These are phyloP conservation scores for Peucedramus taeniatus DNA, from an alignment of 2,113 vertebrate genomes.

Conservation along the genomic window DNA sequence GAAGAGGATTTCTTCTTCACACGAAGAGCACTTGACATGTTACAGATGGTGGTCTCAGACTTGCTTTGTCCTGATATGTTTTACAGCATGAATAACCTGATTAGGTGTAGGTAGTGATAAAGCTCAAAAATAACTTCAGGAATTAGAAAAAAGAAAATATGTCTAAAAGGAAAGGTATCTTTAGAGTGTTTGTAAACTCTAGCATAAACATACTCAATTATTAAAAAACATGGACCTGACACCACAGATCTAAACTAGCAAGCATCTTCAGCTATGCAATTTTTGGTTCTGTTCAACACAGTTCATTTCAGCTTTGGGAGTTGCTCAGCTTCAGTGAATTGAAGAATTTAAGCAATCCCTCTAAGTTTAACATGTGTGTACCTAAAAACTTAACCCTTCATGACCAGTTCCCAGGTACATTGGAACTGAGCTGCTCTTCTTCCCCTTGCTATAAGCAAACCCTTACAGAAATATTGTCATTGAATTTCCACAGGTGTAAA, in stretches of 20 bases:
- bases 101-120: background rate
- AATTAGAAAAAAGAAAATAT: background rate
- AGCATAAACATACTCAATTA: background rate
- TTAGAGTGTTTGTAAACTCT: background rate
- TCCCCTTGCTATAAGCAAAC: background rate
- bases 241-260: background rate
- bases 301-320: background rate
- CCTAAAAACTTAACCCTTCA: background rate
- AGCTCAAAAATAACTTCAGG: background rate
- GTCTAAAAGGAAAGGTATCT: background rate
- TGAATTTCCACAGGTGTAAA: background rate
- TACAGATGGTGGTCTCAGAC: background rate
- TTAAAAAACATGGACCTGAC: background rate
- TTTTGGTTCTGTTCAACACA: background rate
- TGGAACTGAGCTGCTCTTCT: background rate
- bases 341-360: background rate
- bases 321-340: background rate
- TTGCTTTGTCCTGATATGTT: background rate
- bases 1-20: background rate
- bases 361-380: background rate
- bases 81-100: background rate
- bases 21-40: background rate
- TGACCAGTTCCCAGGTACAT: background rate
- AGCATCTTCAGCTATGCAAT: background rate
- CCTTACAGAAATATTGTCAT: background rate